Base-by-base conservation (phyloP, 1,140 invertebrate species). In the Drosophila asahinai region DNA sequence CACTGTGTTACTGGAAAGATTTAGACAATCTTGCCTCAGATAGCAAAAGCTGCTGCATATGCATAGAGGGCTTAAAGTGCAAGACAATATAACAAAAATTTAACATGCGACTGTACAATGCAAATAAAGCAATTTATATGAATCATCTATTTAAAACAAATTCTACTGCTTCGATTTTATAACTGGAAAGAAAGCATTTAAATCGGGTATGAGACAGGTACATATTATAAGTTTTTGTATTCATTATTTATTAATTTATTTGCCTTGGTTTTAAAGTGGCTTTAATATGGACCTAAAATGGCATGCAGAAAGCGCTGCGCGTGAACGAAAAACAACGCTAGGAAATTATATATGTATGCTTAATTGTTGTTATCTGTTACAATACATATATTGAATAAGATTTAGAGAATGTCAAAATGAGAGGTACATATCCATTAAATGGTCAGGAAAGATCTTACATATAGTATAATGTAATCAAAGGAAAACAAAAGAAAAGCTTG, bases 41-140 rank as follows among this genome's bases (percentile, higher is more conserved):
- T 8, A 54, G 49, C 40, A 52, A 27, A 68, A 54, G 38, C 52
- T 25, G 4, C 64, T 75, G 43, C 73, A 76, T 60, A 61, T 77
- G 62, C 22, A 77, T 60, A 60, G 51, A 45, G 65, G 61, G 57
- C 58, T 51, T 45, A 72, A 64, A 71, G 79, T 86, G 68, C 65
- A 83, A 25, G 38, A 54, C 49, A 63, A 58, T 60, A 68, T 59
- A 52, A 57, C 38, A 8, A n/a, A 57, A 33, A 77, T 33, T 40
- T 40, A 61, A 25, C 58, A 52, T 54, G 38, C 25, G n/a, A 54
- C 17, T 55, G n/a, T 54, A n/a, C 8, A 61, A 75, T 60, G 33
- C 47, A 38, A 30, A 77, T 42, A 15, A 11, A 38, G 1, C 1
- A 38, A 57, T 70, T 61, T 57, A 14, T 48, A 67, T 57, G 61